Evolutionary conservation across 2,113 vertebrate species (phyloP), one percentile per base, ranked within the genome.

Genomic region (Muntiacus reevesi): DNA sequence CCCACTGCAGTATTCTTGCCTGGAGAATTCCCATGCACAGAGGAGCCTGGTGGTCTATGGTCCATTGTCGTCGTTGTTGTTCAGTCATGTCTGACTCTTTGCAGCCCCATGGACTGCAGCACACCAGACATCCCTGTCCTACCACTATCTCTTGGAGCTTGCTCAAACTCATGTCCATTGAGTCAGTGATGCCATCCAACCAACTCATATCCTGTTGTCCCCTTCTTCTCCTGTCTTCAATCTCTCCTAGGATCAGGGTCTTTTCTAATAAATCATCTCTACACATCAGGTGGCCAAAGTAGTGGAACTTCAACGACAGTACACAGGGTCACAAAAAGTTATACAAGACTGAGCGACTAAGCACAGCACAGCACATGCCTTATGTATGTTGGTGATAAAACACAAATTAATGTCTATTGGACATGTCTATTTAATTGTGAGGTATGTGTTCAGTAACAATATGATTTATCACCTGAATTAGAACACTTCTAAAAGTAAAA

Each of bases 401-500:
- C 17, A 89, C 30, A 89, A 81, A 91, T 79, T 50, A 91, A 85
- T 25, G 27, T 60, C 17, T 25, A 28, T 36, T 87, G 19, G 8
- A 67, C 9, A 50, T 76, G 7, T 92, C 64, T 64, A 36, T 81
- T 76, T 71, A 87, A n/a, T 21, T 87, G 4, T 93, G 83, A 97
- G 16, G 55, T 81, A 52, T 54, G 0, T 82, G 6, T 28, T 86
- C 14, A 94, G 30, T 92, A 86, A 94, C 3, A 8, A 74, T 52
- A 28, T 45, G 82, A 81, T 82, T 81, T 82, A 52, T 62, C 2
- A 64, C 54, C 21, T n/a, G 50, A 43, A 82, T 7, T 81, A 59
- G 28, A 86, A 88, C 5, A 86, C 30, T 91, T 91, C 10, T 33
- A 33, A 64, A 89, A 60, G n/a, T 76, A 95, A 96, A 97, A 92